Evolutionary conservation across 1,140 invertebrate species (phyloP), one percentile per base, ranked within the genome.

Genomic region (Theocolax elegans): DNA sequence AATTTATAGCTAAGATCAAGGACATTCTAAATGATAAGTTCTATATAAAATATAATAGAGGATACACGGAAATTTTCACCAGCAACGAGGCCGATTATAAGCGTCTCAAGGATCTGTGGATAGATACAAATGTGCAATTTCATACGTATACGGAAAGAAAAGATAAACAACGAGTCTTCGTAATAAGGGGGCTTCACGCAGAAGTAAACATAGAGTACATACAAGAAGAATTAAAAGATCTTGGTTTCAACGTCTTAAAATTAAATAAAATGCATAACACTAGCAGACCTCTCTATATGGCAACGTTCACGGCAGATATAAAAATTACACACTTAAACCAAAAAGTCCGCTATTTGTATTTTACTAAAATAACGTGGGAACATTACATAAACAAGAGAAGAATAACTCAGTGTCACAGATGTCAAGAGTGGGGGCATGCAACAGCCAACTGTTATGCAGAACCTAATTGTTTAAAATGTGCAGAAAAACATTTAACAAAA

Each of bases 281-380:
- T 38, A 27, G n/a, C 1, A 58, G 38, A 8, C 59, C 75, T n/a
- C 15, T 73, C 23, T 71, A 59, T 35, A 72, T 75, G 67, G 67
- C 72, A n/a, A 48, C 64, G 12, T 17, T 69, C 2, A 8, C 4
- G 1, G 58, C 3, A 3, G 40, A 66, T 2, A 40, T 35, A 4
- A 65, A 27, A 13, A 8, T 75, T 12, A 72, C 56, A 15, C 17
- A 65, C 2, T 6, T 76, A 3, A 53, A 58, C 10, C 46, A 63
- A 35, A 72, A 73, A 66, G 59, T 54, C 15, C 12, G 19, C 15
- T 54, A 64, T 13, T 4, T 76, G 0, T 29, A 29, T 15, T 53
- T 74, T 27, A 75, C 71, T 1, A 75, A 64, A 64, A 58, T 79
- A 1, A 48, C 29, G 1, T 82, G 77, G 77, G 76, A 81, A 54